Evolutionary conservation across 2,888 invertebrate species (phyloP).

Genomic region (Dusona sp.): DNA sequence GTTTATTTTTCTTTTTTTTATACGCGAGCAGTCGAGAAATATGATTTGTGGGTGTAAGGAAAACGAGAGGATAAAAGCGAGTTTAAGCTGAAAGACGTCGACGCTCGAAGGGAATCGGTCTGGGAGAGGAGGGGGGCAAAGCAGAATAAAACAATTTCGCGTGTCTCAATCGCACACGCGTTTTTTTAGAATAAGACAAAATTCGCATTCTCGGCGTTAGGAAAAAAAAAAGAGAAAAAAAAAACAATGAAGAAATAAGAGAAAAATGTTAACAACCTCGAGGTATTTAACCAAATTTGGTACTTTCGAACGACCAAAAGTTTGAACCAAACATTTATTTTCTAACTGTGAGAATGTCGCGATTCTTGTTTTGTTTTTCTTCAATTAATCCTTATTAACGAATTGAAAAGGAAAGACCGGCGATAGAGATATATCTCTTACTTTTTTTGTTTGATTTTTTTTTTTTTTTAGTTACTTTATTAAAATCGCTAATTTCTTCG

Average conservation of each 20-base stretch:
- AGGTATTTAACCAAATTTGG: constrained; percentile 20
- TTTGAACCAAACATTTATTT: constrained; percentile 2
- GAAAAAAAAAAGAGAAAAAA: not conserved
- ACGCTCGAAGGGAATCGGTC: not conserved
- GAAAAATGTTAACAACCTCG: not conserved
- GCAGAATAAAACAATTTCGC: constrained; percentile 11
- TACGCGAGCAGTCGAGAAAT: constrained; percentile 1
- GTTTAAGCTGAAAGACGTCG: not conserved
- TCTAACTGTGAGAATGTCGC: constrained; percentile 22
- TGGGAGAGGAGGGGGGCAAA: not conserved
- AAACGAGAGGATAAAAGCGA: constrained; percentile 3
- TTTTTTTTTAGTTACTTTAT: not conserved
- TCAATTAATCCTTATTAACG: not conserved
- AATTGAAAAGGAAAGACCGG: constrained; percentile 1
- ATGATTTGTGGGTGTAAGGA: not conserved
- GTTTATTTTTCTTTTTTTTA: not conserved
- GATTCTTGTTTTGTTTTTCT: constrained; percentile 28
- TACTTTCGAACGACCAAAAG: constrained; percentile 30
- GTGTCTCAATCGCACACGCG: not conserved
- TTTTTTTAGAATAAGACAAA: constrained; percentile 13
- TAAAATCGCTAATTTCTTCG: not conserved
- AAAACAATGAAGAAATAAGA: not conserved
- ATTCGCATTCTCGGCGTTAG: constrained; percentile 10
- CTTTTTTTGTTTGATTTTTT: not conserved
- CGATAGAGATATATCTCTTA: not conserved